Evolutionary conservation across 2,797 vertebrate species (phyloP), one percentile per base, ranked within the genome.

Genomic region (Siniperca undulata): DNA sequence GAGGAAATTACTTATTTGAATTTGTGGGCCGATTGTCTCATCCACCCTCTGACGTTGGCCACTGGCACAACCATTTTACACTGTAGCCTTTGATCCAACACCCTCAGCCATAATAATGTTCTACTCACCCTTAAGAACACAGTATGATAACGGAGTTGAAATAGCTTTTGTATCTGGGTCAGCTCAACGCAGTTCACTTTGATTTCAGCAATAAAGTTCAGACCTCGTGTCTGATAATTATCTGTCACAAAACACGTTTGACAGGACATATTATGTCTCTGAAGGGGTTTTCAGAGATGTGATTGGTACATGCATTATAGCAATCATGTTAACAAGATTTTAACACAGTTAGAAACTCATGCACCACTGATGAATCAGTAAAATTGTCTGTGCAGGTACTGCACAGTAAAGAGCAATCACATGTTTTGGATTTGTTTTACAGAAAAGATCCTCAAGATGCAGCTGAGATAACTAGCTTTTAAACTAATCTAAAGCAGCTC

Each of bases 11-110:
- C 80, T 64, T 16, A 38, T 70, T 55, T 10, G 46, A 83, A 70
- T 24, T 10, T 13, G 11, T 4, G 59, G 46, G 17, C 70, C 17
- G 89, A 93, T 92, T 91, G 88, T 92, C 88, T 82, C 58, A 36
- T 72, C 50, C 42, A n/a, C 36, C 60, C 65, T 58, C 44, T 42
- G 9, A 20, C 2, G n/a, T 50, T 14, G 5, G 11, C 40, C n/a
- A 19, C 58, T 5, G 17, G 20, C 42, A 75, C 36, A 7, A 56
- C 7, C 10, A 2, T 24, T 69, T 34, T 34, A 12, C 48, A 17
- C 40, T 38, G 40, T 1, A 27, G 24, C 36, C 53, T 56, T 0
- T 62, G 36, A 83, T 66, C 20, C 34, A 3, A 34, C 55, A 5
- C 7, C 40, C 19, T 36, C 34, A 50, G 4, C 36, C 14, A 6